Evolutionary conservation across 2,797 vertebrate species (phyloP).

Genomic region (Eremophila alpestris): DNA sequence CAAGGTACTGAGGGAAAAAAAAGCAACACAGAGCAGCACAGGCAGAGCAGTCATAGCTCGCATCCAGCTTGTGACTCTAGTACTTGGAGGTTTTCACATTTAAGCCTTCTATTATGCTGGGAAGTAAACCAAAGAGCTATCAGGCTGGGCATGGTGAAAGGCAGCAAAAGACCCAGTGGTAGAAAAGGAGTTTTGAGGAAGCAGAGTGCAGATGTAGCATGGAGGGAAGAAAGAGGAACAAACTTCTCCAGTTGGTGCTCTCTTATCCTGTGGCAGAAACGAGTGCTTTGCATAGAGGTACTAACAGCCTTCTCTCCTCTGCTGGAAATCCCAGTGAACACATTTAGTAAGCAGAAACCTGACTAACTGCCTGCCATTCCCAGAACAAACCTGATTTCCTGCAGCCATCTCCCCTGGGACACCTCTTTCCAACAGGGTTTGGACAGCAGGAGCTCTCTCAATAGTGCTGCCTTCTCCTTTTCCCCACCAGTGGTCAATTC

Average conservation of each 20-base stretch:
- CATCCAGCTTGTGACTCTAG: not conserved
- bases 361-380: not conserved
- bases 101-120: not conserved
- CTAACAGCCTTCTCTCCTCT: not conserved
- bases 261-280: rapidly evolving
- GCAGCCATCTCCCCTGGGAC: not conserved
- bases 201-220: not conserved
- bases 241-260: not conserved
- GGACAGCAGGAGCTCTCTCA: not conserved
- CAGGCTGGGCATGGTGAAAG: not conserved
- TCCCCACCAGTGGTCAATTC: not conserved
- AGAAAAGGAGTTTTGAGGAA: not conserved
- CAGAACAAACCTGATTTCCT: not conserved
- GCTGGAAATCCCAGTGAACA: not conserved
- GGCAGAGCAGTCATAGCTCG: not conserved
- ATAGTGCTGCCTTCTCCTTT: not conserved
- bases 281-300: not conserved
- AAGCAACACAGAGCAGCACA: not conserved
- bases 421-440: not conserved
- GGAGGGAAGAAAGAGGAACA: not conserved
- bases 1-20: not conserved
- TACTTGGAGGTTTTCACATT: not conserved
- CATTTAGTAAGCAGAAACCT: not conserved
- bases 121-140: not conserved
- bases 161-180: not conserved